phyloP scores from a whole-genome alignment of 2,797 vertebrate species.

The Hozukius guyotensis region DNA sequence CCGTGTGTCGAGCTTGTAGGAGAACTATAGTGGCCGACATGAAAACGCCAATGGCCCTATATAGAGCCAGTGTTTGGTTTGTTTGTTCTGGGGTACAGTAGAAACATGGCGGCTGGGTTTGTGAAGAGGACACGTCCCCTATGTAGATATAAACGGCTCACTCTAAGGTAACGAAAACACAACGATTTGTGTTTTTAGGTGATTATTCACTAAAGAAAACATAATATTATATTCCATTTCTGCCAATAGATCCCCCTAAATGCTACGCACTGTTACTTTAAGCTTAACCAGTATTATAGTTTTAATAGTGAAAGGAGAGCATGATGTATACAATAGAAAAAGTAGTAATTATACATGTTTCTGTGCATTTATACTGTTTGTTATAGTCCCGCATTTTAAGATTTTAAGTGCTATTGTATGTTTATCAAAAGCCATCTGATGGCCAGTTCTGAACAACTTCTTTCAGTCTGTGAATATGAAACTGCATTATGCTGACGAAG shows the following conservation, averaged over 20 bases:
- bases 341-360: not conserved
- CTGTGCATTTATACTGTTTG: not conserved
- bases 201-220: no score
- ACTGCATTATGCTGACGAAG: not conserved
- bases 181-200: no score
- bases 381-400: not conserved
- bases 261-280: not conserved
- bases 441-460: not conserved
- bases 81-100: no score
- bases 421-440: not conserved
- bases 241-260: no score
- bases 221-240: no score
- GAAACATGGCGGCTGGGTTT: no score
- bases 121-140: fast-evolving
- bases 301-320: not conserved
- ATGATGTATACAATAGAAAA: not conserved
- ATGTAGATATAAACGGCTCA: no score
- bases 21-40: no score
- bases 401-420: not conserved
- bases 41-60: no score
- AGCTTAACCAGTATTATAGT: not conserved
- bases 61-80: no score
- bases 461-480: not conserved
- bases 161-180: no score
- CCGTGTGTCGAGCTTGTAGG: no score